Conservation (phyloP, 2,888 invertebrate species). For the Luperina testacea region DNA sequence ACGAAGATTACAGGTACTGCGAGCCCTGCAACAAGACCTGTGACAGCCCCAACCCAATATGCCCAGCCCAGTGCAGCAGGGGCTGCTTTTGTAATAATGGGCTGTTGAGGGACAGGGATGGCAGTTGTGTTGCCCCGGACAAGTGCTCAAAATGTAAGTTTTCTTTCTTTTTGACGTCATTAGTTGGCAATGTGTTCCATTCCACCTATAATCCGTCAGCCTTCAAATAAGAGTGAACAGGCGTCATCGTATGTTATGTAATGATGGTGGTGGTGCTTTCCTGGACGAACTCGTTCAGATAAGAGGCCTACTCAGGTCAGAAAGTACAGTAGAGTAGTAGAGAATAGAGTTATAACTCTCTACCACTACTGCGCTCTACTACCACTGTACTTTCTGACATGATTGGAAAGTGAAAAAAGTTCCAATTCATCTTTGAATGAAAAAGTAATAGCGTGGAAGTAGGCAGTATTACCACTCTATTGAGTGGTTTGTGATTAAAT, state of each 20-base stretch:
- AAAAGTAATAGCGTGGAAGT: background rate
- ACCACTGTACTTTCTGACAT: background rate
- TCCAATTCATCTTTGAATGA: background rate
- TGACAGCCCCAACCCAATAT: constrained; percentile 78
- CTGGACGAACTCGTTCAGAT: too few species aligned
- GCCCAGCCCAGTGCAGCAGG: constrained; percentile 80
- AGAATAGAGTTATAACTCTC: background rate
- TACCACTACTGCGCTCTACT: too few species aligned
- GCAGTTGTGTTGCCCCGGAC: constrained; percentile 72
- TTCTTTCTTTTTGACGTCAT: too few species aligned
- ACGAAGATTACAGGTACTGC: constrained; percentile 81
- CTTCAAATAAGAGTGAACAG: background rate
- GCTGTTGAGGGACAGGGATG: constrained; percentile 74
- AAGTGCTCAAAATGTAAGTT: constrained; percentile 71
- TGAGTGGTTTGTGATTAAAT: background rate
- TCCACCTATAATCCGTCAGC: background rate
- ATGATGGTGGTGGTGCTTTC: background rate
- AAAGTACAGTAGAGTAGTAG: too few species aligned
- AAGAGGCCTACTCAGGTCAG: background rate
- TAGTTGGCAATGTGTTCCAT: background rate
- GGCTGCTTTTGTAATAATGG: constrained; percentile 81
- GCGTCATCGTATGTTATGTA: background rate
- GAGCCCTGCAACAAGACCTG: constrained; percentile 79
- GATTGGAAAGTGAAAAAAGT: background rate
- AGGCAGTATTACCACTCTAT: too few species aligned